phyloP scores from a whole-genome alignment of 2,113 vertebrate species.

The Tetrax tetrax region DNA sequence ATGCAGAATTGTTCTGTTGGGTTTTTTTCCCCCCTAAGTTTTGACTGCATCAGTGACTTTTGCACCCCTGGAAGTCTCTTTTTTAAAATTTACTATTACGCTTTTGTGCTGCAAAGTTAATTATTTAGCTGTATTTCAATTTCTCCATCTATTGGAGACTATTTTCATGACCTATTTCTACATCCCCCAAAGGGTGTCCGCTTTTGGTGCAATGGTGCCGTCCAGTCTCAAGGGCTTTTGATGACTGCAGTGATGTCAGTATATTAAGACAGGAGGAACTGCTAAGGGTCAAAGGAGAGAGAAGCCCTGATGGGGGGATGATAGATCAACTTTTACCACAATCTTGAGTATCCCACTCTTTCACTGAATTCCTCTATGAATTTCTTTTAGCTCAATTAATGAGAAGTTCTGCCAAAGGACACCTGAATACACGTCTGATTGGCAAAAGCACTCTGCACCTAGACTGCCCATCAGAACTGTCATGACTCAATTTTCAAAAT shows the following conservation, averaged over 20 bases:
- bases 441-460: not conserved
- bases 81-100: not conserved
- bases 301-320: rapidly evolving
- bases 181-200: rapidly evolving
- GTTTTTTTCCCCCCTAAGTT: too few relatives aligned
- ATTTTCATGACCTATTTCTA: not conserved
- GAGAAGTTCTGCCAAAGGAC: not conserved
- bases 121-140: not conserved
- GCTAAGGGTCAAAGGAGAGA: not conserved
- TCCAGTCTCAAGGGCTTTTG: not conserved
- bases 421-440: not conserved
- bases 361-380: not conserved
- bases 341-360: not conserved
- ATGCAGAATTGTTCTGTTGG: not conserved
- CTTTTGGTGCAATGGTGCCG: not conserved
- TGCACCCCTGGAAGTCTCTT: not conserved
- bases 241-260: not conserved
- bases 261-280: not conserved
- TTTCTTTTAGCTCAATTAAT: not conserved
- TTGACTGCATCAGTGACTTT: not conserved
- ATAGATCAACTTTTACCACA: not conserved
- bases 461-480: not conserved
- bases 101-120: not conserved
- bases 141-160: not conserved
- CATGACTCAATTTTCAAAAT: not conserved